phyloP scores from a whole-genome alignment of 2,113 vertebrate genomes.

The Ranitomeya variabilis region DNA sequence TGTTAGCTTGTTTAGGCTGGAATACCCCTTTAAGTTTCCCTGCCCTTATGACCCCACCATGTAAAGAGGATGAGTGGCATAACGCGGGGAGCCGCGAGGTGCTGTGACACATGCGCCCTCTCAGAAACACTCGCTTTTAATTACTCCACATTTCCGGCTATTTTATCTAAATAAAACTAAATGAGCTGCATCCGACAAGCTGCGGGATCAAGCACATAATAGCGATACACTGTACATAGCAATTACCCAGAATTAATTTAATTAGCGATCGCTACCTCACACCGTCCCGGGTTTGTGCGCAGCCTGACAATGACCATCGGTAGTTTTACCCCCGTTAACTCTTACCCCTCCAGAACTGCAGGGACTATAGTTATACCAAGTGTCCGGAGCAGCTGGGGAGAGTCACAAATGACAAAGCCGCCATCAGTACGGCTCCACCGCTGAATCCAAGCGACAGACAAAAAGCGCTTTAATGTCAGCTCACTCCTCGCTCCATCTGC shows the following conservation, averaged over 20 bases:
- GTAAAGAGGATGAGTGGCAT: not conserved
- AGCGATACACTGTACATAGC: slow-evolving; percentile 11
- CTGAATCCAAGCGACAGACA: slow-evolving; percentile 71
- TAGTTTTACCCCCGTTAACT: not conserved
- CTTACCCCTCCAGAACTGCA: not conserved
- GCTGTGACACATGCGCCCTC: not conserved
- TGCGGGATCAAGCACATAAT: slow-evolving; percentile 4
- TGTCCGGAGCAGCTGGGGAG: not conserved
- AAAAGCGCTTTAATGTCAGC: slow-evolving; percentile 71
- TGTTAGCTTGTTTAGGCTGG: not conserved
- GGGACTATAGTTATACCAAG: not conserved
- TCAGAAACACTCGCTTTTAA: not conserved
- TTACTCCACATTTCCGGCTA: slow-evolving; percentile 17
- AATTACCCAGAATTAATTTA: slow-evolving; percentile 36
- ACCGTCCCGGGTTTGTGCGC: not conserved
- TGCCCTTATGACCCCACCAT: not conserved
- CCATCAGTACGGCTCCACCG: slow-evolving; percentile 62
- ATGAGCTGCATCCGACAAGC: slow-evolving; percentile 14
- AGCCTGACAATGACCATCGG: not conserved
- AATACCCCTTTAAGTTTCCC: not conserved
- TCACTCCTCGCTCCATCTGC: slow-evolving; percentile 73
- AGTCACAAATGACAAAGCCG: slow-evolving; percentile 39
- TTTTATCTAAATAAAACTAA: slow-evolving; percentile 11
- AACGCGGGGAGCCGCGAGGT: not conserved
- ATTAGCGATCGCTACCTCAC: not conserved